Evolutionary conservation across 2,797 vertebrate genomes (phyloP).

Genomic region (Danionella dracula): DNA sequence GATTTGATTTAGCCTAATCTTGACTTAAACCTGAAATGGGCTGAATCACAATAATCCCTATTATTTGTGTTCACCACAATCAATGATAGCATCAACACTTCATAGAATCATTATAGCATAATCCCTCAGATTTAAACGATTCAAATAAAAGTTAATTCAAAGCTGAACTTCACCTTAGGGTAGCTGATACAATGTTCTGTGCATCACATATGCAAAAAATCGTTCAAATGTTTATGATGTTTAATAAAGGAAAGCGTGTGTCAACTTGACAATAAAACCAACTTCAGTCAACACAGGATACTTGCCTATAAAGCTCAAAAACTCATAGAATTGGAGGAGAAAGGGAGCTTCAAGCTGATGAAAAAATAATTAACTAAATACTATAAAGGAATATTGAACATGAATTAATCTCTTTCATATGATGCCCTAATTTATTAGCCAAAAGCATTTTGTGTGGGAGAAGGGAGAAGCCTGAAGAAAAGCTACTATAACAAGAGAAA

Average conservation of each 20-base stretch:
- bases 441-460: not conserved
- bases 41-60: not conserved
- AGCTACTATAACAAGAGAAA: not conserved
- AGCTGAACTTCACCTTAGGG: not conserved
- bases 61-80: not conserved
- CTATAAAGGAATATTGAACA: not conserved
- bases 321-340: not conserved
- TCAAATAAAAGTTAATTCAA: not conserved
- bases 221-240: not conserved
- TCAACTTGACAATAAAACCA: not conserved
- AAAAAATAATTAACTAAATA: too few species aligned
- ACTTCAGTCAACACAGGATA: not conserved
- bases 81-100: too few species aligned
- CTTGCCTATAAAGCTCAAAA: not conserved
- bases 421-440: not conserved
- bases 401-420: not conserved
- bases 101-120: too few species aligned
- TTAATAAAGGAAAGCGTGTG: not conserved
- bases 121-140: not conserved
- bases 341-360: not conserved
- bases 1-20: not conserved
- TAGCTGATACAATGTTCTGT: not conserved
- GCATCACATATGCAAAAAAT: too few species aligned
- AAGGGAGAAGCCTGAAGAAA: not conserved
- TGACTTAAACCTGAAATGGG: not conserved